Evolutionary conservation across 2,888 invertebrate genomes (phyloP).

Genomic region (Drosophila robusta): DNA sequence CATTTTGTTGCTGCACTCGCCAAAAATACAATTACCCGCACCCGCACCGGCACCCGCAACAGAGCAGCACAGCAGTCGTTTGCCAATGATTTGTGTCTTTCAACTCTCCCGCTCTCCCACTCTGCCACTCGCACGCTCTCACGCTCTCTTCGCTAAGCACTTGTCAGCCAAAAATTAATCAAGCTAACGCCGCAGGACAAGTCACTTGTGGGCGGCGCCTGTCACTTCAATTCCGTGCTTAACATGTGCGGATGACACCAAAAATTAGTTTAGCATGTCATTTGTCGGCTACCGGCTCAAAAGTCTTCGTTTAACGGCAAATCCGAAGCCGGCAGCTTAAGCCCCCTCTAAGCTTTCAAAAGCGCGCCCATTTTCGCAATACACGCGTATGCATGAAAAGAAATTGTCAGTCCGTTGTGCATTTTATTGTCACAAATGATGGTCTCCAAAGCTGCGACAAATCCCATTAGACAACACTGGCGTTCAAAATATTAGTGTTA

Average conservation of each 20-base stretch:
- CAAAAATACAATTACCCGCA: slow-evolving; percentile 66
- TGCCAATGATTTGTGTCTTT: slow-evolving; percentile 65
- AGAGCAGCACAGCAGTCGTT: slow-evolving; percentile 34
- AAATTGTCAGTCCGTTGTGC: neutral
- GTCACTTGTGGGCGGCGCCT: slow-evolving; percentile 42
- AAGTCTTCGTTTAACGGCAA: slow-evolving; percentile 23
- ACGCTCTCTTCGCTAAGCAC: slow-evolving; percentile 40
- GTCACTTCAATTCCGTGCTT: slow-evolving; percentile 58
- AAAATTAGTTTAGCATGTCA: slow-evolving; percentile 76
- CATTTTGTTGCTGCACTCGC: slow-evolving; percentile 48
- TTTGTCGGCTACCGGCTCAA: slow-evolving; percentile 44
- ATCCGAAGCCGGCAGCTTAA: slow-evolving; percentile 16
- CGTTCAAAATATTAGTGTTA: too few species aligned
- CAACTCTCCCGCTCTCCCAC: slow-evolving; percentile 11
- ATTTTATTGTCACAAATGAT: slow-evolving; percentile 16
- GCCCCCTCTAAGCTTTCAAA: slow-evolving; percentile 21
- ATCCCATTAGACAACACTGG: too few species aligned
- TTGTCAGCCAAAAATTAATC: slow-evolving; percentile 76
- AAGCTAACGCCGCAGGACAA: slow-evolving; percentile 63
- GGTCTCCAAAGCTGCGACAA: neutral
- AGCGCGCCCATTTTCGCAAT: slow-evolving; percentile 4
- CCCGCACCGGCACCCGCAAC: slow-evolving; percentile 7
- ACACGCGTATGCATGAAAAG: neutral
- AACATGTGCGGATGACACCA: slow-evolving; percentile 73
- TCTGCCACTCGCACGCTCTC: neutral